phyloP scores from a whole-genome alignment of 2,888 invertebrate genomes.

The Nineta flava region DNA sequence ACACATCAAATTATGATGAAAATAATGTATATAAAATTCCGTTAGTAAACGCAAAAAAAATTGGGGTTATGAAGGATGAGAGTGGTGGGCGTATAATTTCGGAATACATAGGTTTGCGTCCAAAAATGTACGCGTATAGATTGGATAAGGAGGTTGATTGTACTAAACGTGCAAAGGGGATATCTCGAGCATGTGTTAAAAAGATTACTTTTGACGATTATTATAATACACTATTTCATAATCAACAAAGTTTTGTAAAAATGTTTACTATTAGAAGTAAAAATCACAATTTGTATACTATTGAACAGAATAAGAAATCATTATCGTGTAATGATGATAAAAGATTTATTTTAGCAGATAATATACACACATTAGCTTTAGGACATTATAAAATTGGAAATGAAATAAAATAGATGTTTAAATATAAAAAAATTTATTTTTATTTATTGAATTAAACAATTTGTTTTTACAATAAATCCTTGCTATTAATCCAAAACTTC shows the following conservation, averaged over 20 bases:
- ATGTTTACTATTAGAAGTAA: constrained; percentile 7
- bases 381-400: constrained; percentile 5
- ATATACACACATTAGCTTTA: constrained; percentile 9
- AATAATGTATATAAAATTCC: constrained; percentile 17
- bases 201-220: constrained; percentile 9
- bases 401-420: too few species aligned
- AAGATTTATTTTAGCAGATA: constrained; percentile 7
- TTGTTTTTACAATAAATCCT: too few species aligned
- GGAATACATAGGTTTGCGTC: constrained; percentile 16
- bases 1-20: constrained; percentile 15
- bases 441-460: too few species aligned
- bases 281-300: constrained; percentile 8
- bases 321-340: constrained; percentile 8
- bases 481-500: too few species aligned
- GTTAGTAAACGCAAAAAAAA: constrained; percentile 16
- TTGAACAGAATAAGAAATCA: constrained; percentile 10
- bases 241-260: constrained; percentile 4
- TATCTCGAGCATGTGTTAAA: constrained; percentile 6
- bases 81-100: constrained; percentile 14
- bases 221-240: constrained; percentile 5
- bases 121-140: constrained; percentile 17
- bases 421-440: too few species aligned
- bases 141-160: constrained; percentile 8
- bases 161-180: constrained; percentile 8
- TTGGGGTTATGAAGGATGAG: constrained; percentile 18